Conservation (phyloP, 2,888 invertebrate genomes). For the Leucozona laternaria region DNA sequence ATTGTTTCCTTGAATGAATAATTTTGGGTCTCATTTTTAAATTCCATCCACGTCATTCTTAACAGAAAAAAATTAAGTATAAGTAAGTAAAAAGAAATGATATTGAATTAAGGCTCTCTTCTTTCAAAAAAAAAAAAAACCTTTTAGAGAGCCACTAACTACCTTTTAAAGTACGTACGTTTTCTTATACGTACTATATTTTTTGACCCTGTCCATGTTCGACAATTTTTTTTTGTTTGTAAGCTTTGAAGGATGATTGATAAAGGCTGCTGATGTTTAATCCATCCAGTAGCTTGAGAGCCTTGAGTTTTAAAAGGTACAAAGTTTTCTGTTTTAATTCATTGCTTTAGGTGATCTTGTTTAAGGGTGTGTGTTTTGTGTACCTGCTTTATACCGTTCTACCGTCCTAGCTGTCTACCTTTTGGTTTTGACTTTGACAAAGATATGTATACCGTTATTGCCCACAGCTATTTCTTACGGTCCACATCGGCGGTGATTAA, state of each 20-base stretch:
- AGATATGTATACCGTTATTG: conserved; percentile 25
- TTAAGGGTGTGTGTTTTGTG: not conserved
- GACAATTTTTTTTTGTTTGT: too few species aligned
- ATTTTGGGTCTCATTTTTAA: conserved; percentile 41
- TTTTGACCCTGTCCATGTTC: conserved; percentile 37
- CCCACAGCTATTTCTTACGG: conserved; percentile 27
- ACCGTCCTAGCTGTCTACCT: not conserved
- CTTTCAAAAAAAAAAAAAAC: not conserved
- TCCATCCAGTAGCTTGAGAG: conserved; percentile 24
- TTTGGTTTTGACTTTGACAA: conserved; percentile 27
- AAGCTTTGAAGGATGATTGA: conserved; percentile 63
- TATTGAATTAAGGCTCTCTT: conserved; percentile 52
- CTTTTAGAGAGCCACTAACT: conserved; percentile 22
- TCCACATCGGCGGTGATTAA: conserved; percentile 55
- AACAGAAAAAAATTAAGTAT: conserved; percentile 1
- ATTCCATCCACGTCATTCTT: conserved; percentile 22
- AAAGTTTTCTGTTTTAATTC: conserved; percentile 21
- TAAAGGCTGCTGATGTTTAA: conserved; percentile 62
- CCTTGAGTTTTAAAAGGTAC: not conserved
- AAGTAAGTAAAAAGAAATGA: conserved; percentile 17
- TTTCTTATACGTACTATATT: not conserved
- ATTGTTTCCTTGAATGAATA: conserved; percentile 52
- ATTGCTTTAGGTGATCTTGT: conserved; percentile 20
- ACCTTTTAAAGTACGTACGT: conserved; percentile 8
- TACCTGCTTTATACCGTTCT: too few species aligned